Evolutionary conservation across 2,888 invertebrate species (phyloP), one percentile per base, ranked within the genome.

Genomic region (Meghimatium bilineatum): DNA sequence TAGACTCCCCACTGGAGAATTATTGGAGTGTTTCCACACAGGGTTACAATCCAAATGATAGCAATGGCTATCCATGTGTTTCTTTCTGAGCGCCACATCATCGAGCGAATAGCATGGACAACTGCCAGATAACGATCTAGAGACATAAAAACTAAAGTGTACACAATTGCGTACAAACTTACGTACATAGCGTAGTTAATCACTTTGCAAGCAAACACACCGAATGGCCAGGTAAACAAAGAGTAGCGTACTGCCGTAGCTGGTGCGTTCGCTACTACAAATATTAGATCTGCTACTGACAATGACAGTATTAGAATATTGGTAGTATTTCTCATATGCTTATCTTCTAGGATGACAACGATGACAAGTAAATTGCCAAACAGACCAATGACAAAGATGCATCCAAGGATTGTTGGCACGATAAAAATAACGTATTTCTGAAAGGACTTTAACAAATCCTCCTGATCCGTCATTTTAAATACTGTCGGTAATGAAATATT

Each of bases 71-170:
- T 93, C 88, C 96, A 95, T 26, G 97, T 97, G 93, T 97, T 97
- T 86, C 95, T 95, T 91, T 97, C 96, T 2, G 97, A 97, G 83
- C 97, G 95, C 88, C 97, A 92, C 0, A 96, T 96, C 96, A 97
- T 97, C 78, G 97, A 97, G 0, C 96, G 95, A 88, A 98, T 96
- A 6, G 98, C 98, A 93, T 97, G 97, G 1, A 98, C 98, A 2
- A 98, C 98, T 52, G 98, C 98, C 93, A 98, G 95, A 93, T 97
- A 98, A 87, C 95, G 92, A 94, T 98, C 98, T 84, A 98, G 94
- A 12, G 97, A 97, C 98, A 98, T 98, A 87, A 98, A 95, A 0
- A 98, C 97, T 76, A 98, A 94, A 0, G 98, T 98, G 94, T 98
- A 98, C 10, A 98, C 97, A 90, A 97, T 97, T 83, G 97, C 97